Conservation (phyloP, 2,888 invertebrate species). For the Philopedon plagiatum region DNA sequence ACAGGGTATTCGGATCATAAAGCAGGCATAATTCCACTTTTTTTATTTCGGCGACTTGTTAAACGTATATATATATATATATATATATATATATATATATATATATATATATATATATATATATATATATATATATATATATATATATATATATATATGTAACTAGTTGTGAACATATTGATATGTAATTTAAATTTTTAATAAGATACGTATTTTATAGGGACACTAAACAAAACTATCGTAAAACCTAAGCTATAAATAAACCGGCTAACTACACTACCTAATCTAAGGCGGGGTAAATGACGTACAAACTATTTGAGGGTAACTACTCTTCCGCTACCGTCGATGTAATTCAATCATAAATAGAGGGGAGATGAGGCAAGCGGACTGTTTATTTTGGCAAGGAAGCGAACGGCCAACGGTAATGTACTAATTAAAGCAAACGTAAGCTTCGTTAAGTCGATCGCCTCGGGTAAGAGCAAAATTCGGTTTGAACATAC, state of each 20-base stretch:
- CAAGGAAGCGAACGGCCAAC: slow-evolving; percentile 58
- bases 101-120: no score
- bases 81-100: no score
- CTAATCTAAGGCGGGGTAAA: neutral
- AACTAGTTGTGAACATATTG: no score
- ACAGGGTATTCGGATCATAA: no score
- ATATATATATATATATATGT: no score
- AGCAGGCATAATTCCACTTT: no score
- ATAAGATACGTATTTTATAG: no score
- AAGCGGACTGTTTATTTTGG: slow-evolving; percentile 55
- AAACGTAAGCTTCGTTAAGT: slow-evolving; percentile 59
- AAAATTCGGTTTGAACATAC: slow-evolving; percentile 30
- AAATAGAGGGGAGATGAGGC: slow-evolving; percentile 37
- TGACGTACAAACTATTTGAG: neutral
- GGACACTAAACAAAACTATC: no score
- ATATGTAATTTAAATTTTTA: no score
- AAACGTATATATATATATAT: no score
- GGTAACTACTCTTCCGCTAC: slow-evolving; percentile 21
- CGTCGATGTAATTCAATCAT: slow-evolving; percentile 44
- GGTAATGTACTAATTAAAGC: slow-evolving; percentile 60
- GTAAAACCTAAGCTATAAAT: neutral
- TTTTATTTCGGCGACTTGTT: no score
- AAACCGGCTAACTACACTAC: neutral
- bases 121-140: no score
- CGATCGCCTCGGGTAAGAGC: slow-evolving; percentile 51